Evolutionary conservation across 2,888 invertebrate genomes (phyloP).

Genomic region (Leptopilina myrica): DNA sequence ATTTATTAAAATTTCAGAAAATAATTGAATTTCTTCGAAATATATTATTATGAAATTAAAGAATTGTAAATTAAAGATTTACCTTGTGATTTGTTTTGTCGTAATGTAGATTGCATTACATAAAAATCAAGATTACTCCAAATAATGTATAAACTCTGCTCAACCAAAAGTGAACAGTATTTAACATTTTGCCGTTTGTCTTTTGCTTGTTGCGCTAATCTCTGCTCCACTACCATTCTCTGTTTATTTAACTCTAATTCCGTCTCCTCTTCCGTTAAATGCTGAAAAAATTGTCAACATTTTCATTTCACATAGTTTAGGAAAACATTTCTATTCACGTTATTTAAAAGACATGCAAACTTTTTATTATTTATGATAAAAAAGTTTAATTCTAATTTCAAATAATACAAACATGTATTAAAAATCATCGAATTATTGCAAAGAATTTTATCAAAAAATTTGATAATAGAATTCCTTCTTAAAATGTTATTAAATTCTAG

Average conservation of each 20-base stretch:
- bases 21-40: no score
- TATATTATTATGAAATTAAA: no score
- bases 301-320: not conserved
- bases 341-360: no score
- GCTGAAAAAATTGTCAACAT: constrained; percentile 53
- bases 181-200: constrained; percentile 81
- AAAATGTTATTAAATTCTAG: no score
- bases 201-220: constrained; percentile 78
- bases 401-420: no score
- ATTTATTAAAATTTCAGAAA: no score
- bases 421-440: no score
- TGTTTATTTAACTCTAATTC: constrained; percentile 71
- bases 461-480: no score
- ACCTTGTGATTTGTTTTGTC: constrained; percentile 68
- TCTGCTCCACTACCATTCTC: constrained; percentile 74
- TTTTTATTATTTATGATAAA: no score
- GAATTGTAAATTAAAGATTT: constrained; percentile 45
- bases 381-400: no score
- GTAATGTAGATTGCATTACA: constrained; percentile 81
- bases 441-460: no score
- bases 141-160: constrained; percentile 85
- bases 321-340: no score
- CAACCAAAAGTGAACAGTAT: constrained; percentile 83
- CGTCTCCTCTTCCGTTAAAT: constrained; percentile 69
- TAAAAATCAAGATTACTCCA: constrained; percentile 88